Evolutionary conservation across 2,888 invertebrate species (phyloP), one percentile per base, ranked within the genome.

Genomic region (Erebia aethiops): DNA sequence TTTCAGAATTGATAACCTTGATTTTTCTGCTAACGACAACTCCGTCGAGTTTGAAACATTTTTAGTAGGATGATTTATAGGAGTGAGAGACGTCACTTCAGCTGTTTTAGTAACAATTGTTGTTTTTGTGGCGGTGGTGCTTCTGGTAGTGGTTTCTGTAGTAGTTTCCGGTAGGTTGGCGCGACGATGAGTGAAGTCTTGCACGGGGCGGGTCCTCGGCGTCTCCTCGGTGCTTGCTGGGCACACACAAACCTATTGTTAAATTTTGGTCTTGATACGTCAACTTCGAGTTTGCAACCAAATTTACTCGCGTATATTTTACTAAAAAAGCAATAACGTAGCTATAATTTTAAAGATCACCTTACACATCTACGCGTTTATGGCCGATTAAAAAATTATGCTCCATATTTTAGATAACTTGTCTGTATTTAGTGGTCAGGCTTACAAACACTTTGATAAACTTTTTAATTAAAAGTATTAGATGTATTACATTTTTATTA

Each of bases 231-330:
- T 74, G 75, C 77, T 73, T 82, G 82, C 91, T 92, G 85, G 81
- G 86, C 87, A 90, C 84, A 90, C 82, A 91, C 78, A 90, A 90
- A 83, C 82, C 81, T 82, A 81, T 78, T 70, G 82, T 90, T 91
- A 74, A 66, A 16, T n/a, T 9, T 8, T n/a, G 13, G 46, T 46
- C 11, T 46, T 46, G 46, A 4, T 2, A 43, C 43, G 10, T 43
- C 3, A 46, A 46, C 46, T 46, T 46, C 46, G 46, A 46, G 43
- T 46, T 46, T 1, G 11, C 1, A 10, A 46, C 13, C 46, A 13
- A 11, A 2, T 46, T 46, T 46, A 46, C 4, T 3, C 26, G 26
- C 26, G 2, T 3, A 26, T 26, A n/a, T n/a, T n/a, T 26, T 26
- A 1, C 26, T 26, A 26, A 21, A 21, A 21, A 21, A 21, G 21